These are phyloP conservation scores for Eupithecia exiguata DNA, from an alignment of 2,888 invertebrate species.

Conservation along the genomic window DNA sequence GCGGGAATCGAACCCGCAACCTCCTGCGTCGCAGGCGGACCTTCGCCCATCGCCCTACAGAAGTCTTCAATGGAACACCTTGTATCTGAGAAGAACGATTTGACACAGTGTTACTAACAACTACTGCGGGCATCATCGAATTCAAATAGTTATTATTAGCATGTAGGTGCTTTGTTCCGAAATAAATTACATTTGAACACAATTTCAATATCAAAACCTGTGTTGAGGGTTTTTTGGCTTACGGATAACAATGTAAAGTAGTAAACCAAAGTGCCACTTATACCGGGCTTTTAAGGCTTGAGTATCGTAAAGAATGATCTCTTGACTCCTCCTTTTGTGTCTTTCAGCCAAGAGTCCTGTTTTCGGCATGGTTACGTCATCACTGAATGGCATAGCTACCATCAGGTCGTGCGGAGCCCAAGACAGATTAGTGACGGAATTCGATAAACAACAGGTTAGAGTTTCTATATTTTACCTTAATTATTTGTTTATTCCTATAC, in stretches of 20 bases:
- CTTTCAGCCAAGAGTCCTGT: constrained; percentile 90
- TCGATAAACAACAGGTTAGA: constrained; percentile 83
- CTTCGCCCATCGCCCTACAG: too few relatives aligned
- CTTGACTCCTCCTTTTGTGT: neutral
- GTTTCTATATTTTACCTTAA: neutral
- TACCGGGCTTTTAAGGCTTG: neutral
- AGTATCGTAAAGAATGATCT: neutral
- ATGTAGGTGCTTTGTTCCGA: too few relatives aligned
- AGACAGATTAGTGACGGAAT: constrained; percentile 84
- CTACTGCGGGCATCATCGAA: too few relatives aligned
- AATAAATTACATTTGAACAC: neutral
- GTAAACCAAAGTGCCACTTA: neutral
- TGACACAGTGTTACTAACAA: too few relatives aligned
- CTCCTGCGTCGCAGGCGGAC: too few relatives aligned
- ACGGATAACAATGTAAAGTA: constrained; percentile 4
- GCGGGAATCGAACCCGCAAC: too few relatives aligned
- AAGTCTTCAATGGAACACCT: too few relatives aligned
- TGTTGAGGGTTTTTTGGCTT: neutral
- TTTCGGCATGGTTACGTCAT: constrained; percentile 89
- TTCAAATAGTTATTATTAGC: too few relatives aligned
- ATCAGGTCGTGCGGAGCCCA: constrained; percentile 89
- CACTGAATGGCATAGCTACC: constrained; percentile 89
- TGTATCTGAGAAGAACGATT: too few relatives aligned
- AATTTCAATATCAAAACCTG: neutral
- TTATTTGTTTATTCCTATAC: neutral